Conservation (phyloP, 1,140 invertebrate genomes). For the Plodia interpunctella region DNA sequence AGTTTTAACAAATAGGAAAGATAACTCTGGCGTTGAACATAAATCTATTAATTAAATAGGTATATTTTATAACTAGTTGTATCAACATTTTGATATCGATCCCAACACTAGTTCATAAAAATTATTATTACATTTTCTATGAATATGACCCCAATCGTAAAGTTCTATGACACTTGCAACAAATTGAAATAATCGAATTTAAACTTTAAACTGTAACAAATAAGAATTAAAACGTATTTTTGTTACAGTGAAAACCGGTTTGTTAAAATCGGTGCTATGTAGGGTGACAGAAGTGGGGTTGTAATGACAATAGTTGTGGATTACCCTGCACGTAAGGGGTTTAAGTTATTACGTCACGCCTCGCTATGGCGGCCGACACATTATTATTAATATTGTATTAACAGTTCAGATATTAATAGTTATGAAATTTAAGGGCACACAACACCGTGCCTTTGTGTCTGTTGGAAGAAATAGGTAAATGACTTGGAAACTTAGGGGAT, state of each 20-base stretch:
- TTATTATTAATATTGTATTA: constrained; percentile 45
- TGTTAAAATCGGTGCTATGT: constrained; percentile 18
- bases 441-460: neutral
- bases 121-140: constrained; percentile 16
- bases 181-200: constrained; percentile 8
- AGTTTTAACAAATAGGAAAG: too few relatives aligned
- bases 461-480: constrained; percentile 9
- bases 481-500: constrained; percentile 1
- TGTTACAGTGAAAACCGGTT: constrained; percentile 8
- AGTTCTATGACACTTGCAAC: constrained; percentile 17
- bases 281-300: constrained; percentile 51
- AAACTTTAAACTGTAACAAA: neutral
- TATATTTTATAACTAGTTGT: too few relatives aligned
- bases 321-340: constrained; percentile 52
- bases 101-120: neutral
- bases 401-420: constrained; percentile 10
- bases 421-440: constrained; percentile 10
- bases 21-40: too few relatives aligned
- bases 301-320: constrained; percentile 49
- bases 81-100: neutral
- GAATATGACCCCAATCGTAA: constrained; percentile 36
- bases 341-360: constrained; percentile 63
- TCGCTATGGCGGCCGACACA: constrained; percentile 45
- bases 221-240: neutral
- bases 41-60: too few relatives aligned